Percentiles rank a stretch among this genome's conserved stretches.
Conservation (phyloP, 1,140 invertebrate genomes). For the Papilio dardanus region DNA sequence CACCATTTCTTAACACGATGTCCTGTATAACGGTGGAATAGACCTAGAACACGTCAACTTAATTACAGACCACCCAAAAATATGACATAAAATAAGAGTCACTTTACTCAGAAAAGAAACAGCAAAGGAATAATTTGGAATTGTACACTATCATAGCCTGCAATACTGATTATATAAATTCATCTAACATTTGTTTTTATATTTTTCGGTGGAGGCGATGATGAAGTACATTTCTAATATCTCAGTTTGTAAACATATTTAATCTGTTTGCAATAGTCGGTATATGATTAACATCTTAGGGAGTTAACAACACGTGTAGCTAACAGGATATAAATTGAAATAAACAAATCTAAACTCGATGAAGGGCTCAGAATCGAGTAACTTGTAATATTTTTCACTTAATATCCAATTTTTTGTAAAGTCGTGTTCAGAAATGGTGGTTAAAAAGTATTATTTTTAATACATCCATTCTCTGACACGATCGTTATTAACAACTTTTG, state of each 20-base stretch:
- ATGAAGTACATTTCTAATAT: not conserved
- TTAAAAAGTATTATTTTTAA: not conserved
- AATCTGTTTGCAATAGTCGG: not conserved
- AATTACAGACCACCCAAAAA: not conserved
- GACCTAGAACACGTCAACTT: not conserved
- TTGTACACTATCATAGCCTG: not conserved
- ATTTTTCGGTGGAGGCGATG: not conserved
- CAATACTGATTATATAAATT: not conserved
- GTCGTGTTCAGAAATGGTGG: constrained; percentile 26
- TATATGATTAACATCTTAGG: not conserved
- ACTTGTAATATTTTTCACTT: too few species aligned
- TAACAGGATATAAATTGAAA: not conserved
- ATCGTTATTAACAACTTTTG: not conserved
- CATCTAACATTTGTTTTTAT: not conserved
- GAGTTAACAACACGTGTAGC: not conserved
- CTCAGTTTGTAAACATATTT: not conserved
- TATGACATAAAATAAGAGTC: not conserved
- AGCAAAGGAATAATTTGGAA: not conserved
- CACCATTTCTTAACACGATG: constrained; percentile 17
- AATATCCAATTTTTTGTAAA: too few species aligned
- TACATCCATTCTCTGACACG: constrained; percentile 8
- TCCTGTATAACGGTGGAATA: not conserved
- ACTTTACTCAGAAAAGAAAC: not conserved
- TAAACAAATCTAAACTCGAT: not conserved
- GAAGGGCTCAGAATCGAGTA: too few species aligned